Conservation (phyloP, 2,113 vertebrate genomes). For the Hydrolagus affinis region DNA sequence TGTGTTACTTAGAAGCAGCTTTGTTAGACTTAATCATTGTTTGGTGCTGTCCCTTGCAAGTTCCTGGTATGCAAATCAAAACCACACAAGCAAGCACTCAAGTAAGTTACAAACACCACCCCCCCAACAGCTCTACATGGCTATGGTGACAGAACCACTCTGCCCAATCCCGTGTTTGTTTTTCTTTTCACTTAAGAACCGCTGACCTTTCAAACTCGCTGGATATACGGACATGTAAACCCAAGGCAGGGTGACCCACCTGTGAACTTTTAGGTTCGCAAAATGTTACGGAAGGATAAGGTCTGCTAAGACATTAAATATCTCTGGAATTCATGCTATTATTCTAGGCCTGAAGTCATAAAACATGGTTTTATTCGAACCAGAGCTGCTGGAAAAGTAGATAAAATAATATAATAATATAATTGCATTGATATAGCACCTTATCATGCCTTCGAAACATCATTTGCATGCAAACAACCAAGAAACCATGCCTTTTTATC, state of each 20-base stretch:
- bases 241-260: background rate
- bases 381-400: background rate
- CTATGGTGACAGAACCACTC: slow-evolving; percentile 42
- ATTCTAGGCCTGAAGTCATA: background rate
- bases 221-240: slow-evolving; percentile 40
- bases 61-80: background rate
- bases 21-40: too few species aligned
- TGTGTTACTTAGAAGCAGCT: too few species aligned
- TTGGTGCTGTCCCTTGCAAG: too few species aligned
- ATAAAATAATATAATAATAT: too few species aligned
- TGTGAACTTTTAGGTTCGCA: background rate
- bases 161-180: slow-evolving; percentile 60
- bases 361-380: background rate
- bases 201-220: slow-evolving; percentile 43
- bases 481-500: too few species aligned
- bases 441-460: too few species aligned
- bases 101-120: background rate
- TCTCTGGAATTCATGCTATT: slow-evolving; percentile 5
- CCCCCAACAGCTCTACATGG: background rate
- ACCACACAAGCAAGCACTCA: too few species aligned
- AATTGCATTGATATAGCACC: too few species aligned
- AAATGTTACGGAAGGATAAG: background rate
- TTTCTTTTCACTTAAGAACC: slow-evolving; percentile 41
- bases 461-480: too few species aligned
- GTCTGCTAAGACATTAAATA: slow-evolving; percentile 15